Conservation (phyloP, 2,888 invertebrate genomes). For the Ramazzottius varieornatus region DNA sequence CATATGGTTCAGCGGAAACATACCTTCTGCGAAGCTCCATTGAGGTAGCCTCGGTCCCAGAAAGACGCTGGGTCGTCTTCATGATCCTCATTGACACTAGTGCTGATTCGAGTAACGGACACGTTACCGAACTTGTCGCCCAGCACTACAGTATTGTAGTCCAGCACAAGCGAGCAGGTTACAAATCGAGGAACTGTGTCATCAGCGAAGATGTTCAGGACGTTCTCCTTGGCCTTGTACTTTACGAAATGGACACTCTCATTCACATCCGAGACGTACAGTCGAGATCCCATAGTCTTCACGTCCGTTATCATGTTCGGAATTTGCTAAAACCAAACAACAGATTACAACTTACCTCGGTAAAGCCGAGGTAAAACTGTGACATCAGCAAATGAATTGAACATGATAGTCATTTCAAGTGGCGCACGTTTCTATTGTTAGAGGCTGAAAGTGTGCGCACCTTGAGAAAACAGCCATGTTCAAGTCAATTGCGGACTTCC, state of each 20-base stretch:
- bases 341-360: too few relatives aligned
- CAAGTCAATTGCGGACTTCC: too few relatives aligned
- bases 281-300: conserved; percentile 70
- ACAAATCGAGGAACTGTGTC: conserved; percentile 93
- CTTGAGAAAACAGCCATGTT: too few relatives aligned
- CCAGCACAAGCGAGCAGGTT: conserved; percentile 63
- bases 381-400: conserved; percentile 15
- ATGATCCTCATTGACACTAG: conserved; percentile 78
- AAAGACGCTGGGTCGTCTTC: conserved; percentile 96
- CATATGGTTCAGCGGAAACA: not conserved
- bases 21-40: conserved; percentile 90
- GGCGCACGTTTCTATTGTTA: too few relatives aligned
- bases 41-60: conserved; percentile 63
- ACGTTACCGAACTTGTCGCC: conserved; percentile 96
- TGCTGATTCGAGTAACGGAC: conserved; percentile 52
- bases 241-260: conserved; percentile 45
- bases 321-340: conserved; percentile 42
- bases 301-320: conserved; percentile 80
- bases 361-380: conserved; percentile 17
- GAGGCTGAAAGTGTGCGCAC: too few relatives aligned
- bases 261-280: conserved; percentile 80
- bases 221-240: conserved; percentile 81
- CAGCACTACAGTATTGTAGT: conserved; percentile 82
- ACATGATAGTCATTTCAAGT: too few relatives aligned
- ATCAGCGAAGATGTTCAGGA: conserved; percentile 88